Evolutionary conservation across 1,140 invertebrate genomes (phyloP).

Genomic region (Drosophila parabipectinata): DNA sequence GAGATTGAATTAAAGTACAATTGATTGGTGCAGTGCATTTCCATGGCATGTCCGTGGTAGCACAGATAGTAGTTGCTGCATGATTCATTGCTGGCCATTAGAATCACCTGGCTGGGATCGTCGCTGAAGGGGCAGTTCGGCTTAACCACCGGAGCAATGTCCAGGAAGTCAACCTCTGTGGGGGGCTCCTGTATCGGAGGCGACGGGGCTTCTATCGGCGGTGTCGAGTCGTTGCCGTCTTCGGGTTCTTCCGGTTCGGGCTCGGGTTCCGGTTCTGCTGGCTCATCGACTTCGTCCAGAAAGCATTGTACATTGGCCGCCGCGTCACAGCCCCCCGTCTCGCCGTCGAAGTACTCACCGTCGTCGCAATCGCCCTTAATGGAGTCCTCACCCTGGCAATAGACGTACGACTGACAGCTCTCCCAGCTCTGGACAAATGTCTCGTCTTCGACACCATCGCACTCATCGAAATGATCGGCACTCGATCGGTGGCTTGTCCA

Average conservation of each 20-base stretch:
- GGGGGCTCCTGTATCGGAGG: slow-evolving; percentile 32
- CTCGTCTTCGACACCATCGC: slow-evolving; percentile 39
- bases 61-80: slow-evolving; percentile 74
- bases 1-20: slow-evolving; percentile 67
- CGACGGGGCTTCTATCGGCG: slow-evolving; percentile 37
- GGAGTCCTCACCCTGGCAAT: slow-evolving; percentile 73
- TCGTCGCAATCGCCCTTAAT: slow-evolving; percentile 59
- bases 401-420: slow-evolving; percentile 70
- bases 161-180: slow-evolving; percentile 42
- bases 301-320: slow-evolving; percentile 67
- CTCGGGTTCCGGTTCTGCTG: slow-evolving; percentile 31
- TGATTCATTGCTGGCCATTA: slow-evolving; percentile 64
- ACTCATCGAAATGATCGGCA: slow-evolving; percentile 66
- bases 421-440: slow-evolving; percentile 66
- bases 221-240: background rate
- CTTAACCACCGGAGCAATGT: slow-evolving; percentile 58
- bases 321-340: slow-evolving; percentile 56
- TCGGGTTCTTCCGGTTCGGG: slow-evolving; percentile 31
- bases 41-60: slow-evolving; percentile 76
- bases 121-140: slow-evolving; percentile 66
- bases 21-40: slow-evolving; percentile 74
- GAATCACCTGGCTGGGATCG: slow-evolving; percentile 72
- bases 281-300: slow-evolving; percentile 65
- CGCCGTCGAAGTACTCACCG: slow-evolving; percentile 68
- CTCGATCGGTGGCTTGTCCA: slow-evolving; percentile 1